Conservation (phyloP, 2,888 invertebrate species). For the Podabrus alpinus region DNA sequence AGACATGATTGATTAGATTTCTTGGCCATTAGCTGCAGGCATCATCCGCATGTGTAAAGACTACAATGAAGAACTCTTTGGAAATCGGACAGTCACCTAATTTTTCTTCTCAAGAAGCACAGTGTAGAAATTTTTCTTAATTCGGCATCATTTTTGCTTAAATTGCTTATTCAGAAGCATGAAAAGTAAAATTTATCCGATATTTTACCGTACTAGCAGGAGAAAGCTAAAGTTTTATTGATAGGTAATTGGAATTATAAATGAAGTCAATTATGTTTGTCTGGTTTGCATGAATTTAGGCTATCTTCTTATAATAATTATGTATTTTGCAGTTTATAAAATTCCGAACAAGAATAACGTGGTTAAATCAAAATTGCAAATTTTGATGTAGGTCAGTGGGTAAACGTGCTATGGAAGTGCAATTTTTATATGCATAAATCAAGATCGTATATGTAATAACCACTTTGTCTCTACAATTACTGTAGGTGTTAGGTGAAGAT, state of each 20-base stretch:
- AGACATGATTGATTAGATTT: no score
- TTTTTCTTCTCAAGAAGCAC: no score
- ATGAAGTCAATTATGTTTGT: background rate
- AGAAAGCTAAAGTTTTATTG: background rate
- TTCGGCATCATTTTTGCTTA: background rate
- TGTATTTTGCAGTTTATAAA: background rate
- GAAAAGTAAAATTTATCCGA: background rate
- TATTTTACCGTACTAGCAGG: background rate
- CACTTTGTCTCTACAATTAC: slow-evolving; percentile 3
- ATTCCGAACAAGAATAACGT: background rate
- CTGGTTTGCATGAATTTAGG: background rate
- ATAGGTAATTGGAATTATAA: background rate
- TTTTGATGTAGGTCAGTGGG: slow-evolving; percentile 5
- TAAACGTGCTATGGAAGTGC: background rate
- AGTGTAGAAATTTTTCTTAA: background rate
- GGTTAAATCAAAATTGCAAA: background rate
- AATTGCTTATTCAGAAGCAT: background rate
- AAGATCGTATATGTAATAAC: background rate
- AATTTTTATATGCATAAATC: slow-evolving; percentile 1
- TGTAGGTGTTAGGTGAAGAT: slow-evolving; percentile 14
- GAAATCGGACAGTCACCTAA: no score
- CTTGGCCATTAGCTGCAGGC: no score
- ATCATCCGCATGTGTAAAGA: no score
- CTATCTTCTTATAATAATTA: background rate
- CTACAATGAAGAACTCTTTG: no score